phyloP scores from a whole-genome alignment of 1,140 invertebrate genomes.

The Macrocentrus cingulum region DNA sequence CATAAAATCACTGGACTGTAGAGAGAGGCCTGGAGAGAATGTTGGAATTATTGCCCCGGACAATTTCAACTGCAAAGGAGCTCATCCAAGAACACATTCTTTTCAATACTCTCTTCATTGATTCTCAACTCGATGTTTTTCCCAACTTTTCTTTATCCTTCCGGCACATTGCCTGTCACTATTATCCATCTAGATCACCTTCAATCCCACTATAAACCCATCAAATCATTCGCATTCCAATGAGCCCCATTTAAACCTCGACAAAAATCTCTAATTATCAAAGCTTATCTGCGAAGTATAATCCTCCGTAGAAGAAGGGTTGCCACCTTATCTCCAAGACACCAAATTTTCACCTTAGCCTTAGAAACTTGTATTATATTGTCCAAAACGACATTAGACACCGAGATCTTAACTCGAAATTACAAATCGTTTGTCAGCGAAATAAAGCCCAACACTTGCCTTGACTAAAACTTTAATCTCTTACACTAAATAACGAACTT shows the following conservation, averaged over 20 bases:
- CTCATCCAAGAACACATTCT: constrained; percentile 14
- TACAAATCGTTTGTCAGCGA: constrained; percentile 49
- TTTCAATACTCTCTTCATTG: not conserved
- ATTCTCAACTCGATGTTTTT: not conserved
- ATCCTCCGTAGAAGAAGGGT: not conserved
- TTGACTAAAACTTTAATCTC: no score
- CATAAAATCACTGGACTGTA: constrained; percentile 19
- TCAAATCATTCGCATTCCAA: no score
- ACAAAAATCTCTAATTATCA: not conserved
- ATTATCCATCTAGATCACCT: not conserved
- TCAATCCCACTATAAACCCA: no score
- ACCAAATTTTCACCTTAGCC: not conserved
- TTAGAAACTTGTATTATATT: not conserved
- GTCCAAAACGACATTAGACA: not conserved
- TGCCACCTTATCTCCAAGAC: no score
- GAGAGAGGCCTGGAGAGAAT: constrained; percentile 5
- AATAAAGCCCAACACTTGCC: no score
- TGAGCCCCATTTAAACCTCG: no score
- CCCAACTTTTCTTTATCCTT: not conserved
- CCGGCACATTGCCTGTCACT: not conserved
- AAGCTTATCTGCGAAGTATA: not conserved
- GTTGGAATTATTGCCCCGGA: constrained; percentile 14
- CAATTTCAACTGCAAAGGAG: constrained; percentile 12
- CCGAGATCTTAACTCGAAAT: constrained; percentile 56
- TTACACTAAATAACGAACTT: no score